Conservation (phyloP, 2,797 vertebrate genomes). For the Novumbra hubbsi region DNA sequence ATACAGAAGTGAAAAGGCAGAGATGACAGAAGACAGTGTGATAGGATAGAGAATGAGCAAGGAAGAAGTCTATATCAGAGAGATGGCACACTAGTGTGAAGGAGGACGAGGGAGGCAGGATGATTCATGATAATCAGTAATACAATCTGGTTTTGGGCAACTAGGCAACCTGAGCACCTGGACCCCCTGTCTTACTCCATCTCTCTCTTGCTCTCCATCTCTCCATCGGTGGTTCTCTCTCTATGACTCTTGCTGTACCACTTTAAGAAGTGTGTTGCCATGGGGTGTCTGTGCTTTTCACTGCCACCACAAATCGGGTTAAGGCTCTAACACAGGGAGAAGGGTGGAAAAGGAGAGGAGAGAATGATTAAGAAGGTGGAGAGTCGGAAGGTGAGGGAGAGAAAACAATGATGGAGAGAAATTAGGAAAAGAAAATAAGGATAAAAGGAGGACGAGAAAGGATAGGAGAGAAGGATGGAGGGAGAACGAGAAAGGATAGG, state of each 20-base stretch:
- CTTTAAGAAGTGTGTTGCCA: conserved; percentile 72
- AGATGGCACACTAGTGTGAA: conserved; percentile 1
- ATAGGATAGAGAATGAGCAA: conserved; percentile 3
- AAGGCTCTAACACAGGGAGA: conserved; percentile 12
- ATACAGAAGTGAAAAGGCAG: neutral
- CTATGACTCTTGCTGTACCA: conserved; percentile 46
- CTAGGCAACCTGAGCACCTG: conserved; percentile 17
- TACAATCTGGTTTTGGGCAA: conserved; percentile 57
- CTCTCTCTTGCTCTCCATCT: neutral
- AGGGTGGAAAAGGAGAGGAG: neutral
- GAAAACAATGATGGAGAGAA: no score
- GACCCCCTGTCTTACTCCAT: conserved; percentile 13
- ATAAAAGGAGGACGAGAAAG: no score
- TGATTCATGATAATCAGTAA: conserved; percentile 23
- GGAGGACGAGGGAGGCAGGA: neutral
- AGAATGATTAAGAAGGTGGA: neutral
- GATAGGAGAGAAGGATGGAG: no score
- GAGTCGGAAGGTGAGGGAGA: no score
- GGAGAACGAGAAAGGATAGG: neutral
- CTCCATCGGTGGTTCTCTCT: conserved; percentile 33
- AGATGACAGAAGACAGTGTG: conserved; percentile 10
- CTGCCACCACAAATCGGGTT: conserved; percentile 54
- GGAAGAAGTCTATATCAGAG: no score
- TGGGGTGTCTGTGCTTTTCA: conserved; percentile 65
- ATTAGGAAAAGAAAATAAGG: no score